These are phyloP conservation scores for Aldabrachelys gigantea DNA, from an alignment of 2,113 vertebrate genomes.

Conservation along the genomic window DNA sequence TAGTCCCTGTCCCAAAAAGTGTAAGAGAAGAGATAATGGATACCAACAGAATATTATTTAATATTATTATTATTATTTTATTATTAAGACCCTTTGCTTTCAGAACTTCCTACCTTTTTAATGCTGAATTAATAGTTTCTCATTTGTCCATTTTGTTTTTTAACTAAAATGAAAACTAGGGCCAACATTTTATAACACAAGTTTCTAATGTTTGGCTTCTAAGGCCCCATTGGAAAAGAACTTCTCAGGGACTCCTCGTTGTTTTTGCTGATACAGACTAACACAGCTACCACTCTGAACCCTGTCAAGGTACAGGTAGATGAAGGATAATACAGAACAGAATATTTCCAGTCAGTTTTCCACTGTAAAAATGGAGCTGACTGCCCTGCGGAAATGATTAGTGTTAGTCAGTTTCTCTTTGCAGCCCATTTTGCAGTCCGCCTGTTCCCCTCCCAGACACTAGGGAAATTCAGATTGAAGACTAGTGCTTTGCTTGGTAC, in stretches of 20 bases:
- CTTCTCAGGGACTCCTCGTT: too few species aligned
- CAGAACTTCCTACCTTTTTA: neutral
- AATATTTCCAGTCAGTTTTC: constrained; percentile 42
- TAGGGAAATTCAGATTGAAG: constrained; percentile 54
- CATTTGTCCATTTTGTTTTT: neutral
- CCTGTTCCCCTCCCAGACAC: constrained; percentile 21
- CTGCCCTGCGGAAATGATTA: constrained; percentile 55
- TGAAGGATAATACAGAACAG: constrained; percentile 7
- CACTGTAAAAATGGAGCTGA: constrained; percentile 22
- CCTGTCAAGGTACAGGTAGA: constrained; percentile 9
- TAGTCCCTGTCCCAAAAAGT: neutral
- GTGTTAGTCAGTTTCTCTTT: constrained; percentile 57
- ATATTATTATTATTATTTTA: constrained; percentile 19
- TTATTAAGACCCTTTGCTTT: neutral
- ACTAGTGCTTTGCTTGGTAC: constrained; percentile 28
- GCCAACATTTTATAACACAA: constrained; percentile 32
- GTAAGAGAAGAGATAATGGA: neutral
- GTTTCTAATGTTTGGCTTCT: constrained; percentile 10
- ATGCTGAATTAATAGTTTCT: neutral
- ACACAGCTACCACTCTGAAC: too few species aligned
- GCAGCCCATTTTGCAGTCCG: constrained; percentile 53
- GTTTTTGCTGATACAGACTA: too few species aligned
- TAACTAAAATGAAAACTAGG: neutral
- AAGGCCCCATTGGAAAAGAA: neutral
- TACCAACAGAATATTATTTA: neutral